Conservation (phyloP, 2,888 invertebrate genomes). For the Nephrotoma flavescens region DNA sequence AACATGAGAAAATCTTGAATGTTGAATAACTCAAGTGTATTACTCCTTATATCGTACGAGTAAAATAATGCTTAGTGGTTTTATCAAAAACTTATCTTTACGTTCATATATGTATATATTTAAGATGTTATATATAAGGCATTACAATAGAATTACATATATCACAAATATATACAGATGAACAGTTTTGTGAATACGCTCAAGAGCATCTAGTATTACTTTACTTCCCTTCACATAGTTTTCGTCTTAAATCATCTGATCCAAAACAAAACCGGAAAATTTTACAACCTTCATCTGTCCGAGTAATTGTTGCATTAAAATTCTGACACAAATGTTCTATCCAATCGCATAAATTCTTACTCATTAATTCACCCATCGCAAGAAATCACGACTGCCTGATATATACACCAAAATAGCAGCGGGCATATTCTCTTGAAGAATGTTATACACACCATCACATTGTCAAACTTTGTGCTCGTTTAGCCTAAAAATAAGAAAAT, state of each 20-base stretch:
- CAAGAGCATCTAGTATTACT: not conserved
- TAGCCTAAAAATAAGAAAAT: not conserved
- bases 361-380: not conserved
- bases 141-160: no score
- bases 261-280: not conserved
- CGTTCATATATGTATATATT: no score
- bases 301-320: not conserved
- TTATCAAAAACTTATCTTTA: no score
- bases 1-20: no score
- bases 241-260: not conserved
- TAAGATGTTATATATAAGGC: no score
- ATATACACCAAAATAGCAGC: not conserved
- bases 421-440: not conserved
- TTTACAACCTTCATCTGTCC: not conserved
- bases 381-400: not conserved
- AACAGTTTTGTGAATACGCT: no score
- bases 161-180: no score
- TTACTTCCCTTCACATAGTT: not conserved
- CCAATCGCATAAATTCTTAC: not conserved
- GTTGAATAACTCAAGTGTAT: no score
- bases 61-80: no score
- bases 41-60: no score
- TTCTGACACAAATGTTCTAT: not conserved
- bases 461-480: not conserved
- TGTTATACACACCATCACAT: not conserved